Conservation (phyloP, 1,140 invertebrate genomes). For the Branchinecta lindahli region DNA sequence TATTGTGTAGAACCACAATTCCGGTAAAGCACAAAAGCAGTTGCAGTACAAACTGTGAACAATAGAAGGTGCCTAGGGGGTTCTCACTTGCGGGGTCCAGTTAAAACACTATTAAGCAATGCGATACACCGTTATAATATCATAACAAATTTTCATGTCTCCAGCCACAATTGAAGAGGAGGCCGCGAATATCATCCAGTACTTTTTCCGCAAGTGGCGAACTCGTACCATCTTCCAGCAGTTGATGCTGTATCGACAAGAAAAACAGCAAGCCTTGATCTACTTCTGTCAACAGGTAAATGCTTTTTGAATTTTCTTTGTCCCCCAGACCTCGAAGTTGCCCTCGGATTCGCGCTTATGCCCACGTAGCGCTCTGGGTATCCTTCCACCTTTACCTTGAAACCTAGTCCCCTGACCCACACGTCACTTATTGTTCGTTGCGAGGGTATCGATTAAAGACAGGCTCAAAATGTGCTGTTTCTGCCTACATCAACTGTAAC, state of each 20-base stretch:
- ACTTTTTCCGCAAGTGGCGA: constrained; percentile 59
- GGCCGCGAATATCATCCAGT: constrained; percentile 50
- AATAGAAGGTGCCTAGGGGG: too few species aligned
- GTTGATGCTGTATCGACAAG: constrained; percentile 57
- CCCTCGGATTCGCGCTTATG: neutral
- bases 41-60: too few species aligned
- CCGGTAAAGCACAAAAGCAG: too few species aligned
- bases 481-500: too few species aligned
- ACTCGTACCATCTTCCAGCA: constrained; percentile 63
- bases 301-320: neutral
- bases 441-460: neutral
- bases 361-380: neutral
- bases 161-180: constrained; percentile 47
- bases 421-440: neutral
- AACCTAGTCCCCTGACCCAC: neutral
- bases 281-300: constrained; percentile 65
- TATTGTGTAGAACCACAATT: too few species aligned
- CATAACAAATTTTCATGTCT: neutral
- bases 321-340: neutral
- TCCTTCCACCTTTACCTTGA: neutral
- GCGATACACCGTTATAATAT: too few species aligned
- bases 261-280: constrained; percentile 57
- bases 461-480: neutral
- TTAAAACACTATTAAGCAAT: too few species aligned
- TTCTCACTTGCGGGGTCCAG: too few species aligned